Conservation (phyloP, 2,113 vertebrate species). For the Myotis yumanensis region DNA sequence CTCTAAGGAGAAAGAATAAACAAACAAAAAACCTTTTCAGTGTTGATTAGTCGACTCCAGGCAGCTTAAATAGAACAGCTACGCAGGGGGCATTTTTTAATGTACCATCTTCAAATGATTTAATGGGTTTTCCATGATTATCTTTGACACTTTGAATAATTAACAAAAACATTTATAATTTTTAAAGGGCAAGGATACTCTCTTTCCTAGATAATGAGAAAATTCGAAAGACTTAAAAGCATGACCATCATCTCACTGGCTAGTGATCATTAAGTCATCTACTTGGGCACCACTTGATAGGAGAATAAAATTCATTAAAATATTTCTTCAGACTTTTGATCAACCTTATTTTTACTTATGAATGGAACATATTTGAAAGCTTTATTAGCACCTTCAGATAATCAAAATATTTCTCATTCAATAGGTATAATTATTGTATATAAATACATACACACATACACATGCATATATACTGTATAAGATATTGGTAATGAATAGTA, state of each 20-base stretch:
- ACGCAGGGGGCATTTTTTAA: slow-evolving; percentile 62
- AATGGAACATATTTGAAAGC: neutral
- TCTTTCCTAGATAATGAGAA: slow-evolving; percentile 64
- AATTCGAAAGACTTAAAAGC: slow-evolving; percentile 71
- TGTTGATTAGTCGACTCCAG: slow-evolving; percentile 63
- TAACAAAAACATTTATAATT: slow-evolving; percentile 68
- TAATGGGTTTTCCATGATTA: slow-evolving; percentile 74
- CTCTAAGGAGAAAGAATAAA: neutral
- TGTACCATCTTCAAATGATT: slow-evolving; percentile 63
- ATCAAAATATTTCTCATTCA: neutral
- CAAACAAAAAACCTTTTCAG: slow-evolving; percentile 33
- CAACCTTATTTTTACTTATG: neutral
- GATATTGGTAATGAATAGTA: neutral
- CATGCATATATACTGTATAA: neutral
- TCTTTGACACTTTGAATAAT: slow-evolving; percentile 80
- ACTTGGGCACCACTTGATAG: neutral
- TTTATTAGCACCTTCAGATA: neutral
- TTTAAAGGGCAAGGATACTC: slow-evolving; percentile 67
- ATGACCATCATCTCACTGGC: slow-evolving; percentile 56
- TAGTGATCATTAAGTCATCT: slow-evolving; percentile 12
- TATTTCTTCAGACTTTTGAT: slow-evolving; percentile 27
- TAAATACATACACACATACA: neutral
- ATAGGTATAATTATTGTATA: neutral
- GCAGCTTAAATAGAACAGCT: slow-evolving; percentile 44
- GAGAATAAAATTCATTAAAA: neutral